A percentile compares a stretch with the other conserved stretches of the same genome.
phyloP scores from a whole-genome alignment of 2,888 invertebrate genomes.

The Spicauda simplicius region DNA sequence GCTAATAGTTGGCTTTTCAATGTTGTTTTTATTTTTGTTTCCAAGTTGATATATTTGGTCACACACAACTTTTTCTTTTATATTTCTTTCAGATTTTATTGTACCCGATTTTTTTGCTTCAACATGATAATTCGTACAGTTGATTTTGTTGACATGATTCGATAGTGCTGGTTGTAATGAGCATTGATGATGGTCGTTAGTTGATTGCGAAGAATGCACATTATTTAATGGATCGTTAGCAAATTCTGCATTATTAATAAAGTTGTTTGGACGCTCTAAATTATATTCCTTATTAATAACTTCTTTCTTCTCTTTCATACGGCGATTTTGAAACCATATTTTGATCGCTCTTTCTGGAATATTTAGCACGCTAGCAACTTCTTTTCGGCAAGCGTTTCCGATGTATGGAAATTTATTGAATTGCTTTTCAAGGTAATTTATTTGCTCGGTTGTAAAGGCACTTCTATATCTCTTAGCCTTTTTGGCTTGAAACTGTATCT shows the following conservation, averaged over 20 bases:
- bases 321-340: conserved; percentile 93
- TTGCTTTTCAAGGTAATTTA: conserved; percentile 89
- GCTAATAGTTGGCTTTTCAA: not conserved
- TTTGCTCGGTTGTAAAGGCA: conserved; percentile 90
- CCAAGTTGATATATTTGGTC: not conserved
- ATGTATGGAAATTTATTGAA: conserved; percentile 89
- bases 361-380: conserved; percentile 86
- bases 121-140: not conserved
- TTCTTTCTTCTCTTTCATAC: conserved; percentile 90
- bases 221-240: conserved; percentile 55
- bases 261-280: conserved; percentile 45
- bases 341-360: conserved; percentile 91
- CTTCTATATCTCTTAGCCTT: conserved; percentile 74
- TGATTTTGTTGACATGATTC: not conserved
- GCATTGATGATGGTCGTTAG: conserved; percentile 49
- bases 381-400: conserved; percentile 87
- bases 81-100: not conserved
- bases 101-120: not conserved
- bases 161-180: conserved; percentile 6
- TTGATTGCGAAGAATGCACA: conserved; percentile 48
- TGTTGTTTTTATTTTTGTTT: not conserved
- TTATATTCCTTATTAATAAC: conserved; percentile 47
- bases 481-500: conserved; percentile 36
- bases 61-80: not conserved
- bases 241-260: conserved; percentile 43